These are phyloP conservation scores for Panurus biarmicus DNA, from an alignment of 2,113 vertebrate species.

Conservation along the genomic window DNA sequence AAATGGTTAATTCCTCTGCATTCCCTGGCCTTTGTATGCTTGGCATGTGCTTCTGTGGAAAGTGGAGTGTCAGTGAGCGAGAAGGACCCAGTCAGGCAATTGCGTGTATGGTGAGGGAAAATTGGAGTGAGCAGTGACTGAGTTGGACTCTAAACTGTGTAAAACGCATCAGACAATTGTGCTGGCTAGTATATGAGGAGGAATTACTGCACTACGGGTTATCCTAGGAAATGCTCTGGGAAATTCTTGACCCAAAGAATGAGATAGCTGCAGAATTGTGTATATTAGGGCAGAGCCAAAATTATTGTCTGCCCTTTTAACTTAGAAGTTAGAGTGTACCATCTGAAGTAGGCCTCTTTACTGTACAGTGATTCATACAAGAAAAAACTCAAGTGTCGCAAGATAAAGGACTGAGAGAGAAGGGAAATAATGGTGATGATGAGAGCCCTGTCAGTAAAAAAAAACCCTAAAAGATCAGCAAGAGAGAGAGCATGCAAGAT, in stretches of 20 bases:
- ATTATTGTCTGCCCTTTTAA: conserved; percentile 13
- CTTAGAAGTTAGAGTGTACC: background rate
- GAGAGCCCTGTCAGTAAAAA: background rate
- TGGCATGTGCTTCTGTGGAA: conserved; percentile 20
- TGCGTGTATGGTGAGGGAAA: background rate
- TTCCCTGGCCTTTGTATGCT: background rate
- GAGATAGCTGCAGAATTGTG: conserved; percentile 12
- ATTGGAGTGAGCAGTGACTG: background rate
- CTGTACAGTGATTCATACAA: background rate
- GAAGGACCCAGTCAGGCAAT: background rate
- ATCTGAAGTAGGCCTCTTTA: background rate
- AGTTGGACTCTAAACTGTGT: background rate
- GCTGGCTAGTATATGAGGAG: background rate
- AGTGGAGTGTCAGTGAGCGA: background rate
- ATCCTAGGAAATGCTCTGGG: conserved; percentile 3
- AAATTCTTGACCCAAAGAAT: conserved; percentile 22
- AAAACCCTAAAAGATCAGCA: background rate
- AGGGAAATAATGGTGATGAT: background rate
- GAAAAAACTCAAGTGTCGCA: background rate
- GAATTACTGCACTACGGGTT: background rate
- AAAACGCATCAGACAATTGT: background rate
- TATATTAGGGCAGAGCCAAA: conserved; percentile 3
- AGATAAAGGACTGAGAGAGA: background rate
- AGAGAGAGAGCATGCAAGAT: background rate
- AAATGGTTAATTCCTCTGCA: background rate